These are phyloP conservation scores for Sesia bembeciformis DNA, from an alignment of 2,888 invertebrate species.

Conservation along the genomic window DNA sequence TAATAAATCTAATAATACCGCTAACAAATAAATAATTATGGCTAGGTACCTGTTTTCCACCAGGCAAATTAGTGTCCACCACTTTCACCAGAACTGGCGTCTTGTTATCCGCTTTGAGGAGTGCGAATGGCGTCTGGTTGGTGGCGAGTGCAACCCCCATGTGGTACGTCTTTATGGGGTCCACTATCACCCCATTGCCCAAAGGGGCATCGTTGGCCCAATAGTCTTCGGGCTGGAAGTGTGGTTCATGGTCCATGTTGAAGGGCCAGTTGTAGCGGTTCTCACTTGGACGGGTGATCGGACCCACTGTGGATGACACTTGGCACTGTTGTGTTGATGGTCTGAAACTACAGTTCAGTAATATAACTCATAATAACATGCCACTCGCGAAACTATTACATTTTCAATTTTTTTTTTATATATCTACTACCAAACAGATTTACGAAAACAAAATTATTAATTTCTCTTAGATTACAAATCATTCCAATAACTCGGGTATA, in stretches of 20 bases:
- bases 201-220: slow-evolving; percentile 26
- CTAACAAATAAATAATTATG: too few species aligned
- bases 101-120: slow-evolving; percentile 78
- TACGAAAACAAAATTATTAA: too few species aligned
- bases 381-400: too few species aligned
- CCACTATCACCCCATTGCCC: slow-evolving; percentile 76
- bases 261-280: background rate
- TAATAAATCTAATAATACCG: too few species aligned
- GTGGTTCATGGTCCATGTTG: too few species aligned
- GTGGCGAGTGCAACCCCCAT: slow-evolving; percentile 78
- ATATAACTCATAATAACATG: too few species aligned
- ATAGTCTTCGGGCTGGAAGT: background rate
- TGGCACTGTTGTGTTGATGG: too few species aligned
- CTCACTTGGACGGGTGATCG: background rate
- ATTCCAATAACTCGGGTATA: too few species aligned
- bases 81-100: slow-evolving; percentile 81
- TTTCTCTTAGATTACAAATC: too few species aligned
- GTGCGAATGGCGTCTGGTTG: slow-evolving; percentile 81
- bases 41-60: slow-evolving; percentile 47
- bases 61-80: slow-evolving; percentile 64
- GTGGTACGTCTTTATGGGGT: slow-evolving; percentile 80
- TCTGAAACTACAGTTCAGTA: too few species aligned
- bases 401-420: too few species aligned
- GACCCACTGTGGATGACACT: background rate
- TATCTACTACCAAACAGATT: too few species aligned